Evolutionary conservation across 2,113 vertebrate species (phyloP).

Genomic region (Hydropotes inermis): DNA sequence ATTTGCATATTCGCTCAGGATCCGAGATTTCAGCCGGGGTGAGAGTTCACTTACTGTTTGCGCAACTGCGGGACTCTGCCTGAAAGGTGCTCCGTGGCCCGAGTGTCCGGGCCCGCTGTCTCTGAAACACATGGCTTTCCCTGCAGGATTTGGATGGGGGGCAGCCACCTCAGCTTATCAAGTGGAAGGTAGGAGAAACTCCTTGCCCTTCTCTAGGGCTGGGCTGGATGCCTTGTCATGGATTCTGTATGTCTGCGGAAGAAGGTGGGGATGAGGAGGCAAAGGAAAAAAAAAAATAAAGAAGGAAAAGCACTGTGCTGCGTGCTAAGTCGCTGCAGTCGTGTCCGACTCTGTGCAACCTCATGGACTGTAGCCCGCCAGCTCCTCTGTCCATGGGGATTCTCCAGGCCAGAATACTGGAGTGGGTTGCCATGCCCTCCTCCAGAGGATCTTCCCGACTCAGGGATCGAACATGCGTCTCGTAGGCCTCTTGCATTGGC

Average conservation of each 20-base stretch:
- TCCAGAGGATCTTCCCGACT: background rate
- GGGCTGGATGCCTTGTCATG: background rate
- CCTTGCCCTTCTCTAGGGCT: background rate
- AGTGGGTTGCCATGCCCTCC: background rate
- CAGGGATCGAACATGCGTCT: background rate
- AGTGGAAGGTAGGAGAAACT: slow-evolving; percentile 85
- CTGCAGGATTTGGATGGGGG: slow-evolving; percentile 87
- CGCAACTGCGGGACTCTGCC: background rate
- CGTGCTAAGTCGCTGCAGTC: background rate
- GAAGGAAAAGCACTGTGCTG: background rate
- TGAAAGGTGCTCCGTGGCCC: background rate
- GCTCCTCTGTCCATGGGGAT: background rate
- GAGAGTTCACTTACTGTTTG: background rate
- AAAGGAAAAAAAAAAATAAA: background rate
- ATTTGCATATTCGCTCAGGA: background rate
- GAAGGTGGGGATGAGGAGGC: background rate
- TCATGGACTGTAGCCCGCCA: background rate
- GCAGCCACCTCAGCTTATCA: slow-evolving; percentile 87
- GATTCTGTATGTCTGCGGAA: background rate
- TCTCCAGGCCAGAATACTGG: background rate
- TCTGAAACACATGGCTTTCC: slow-evolving; percentile 82
- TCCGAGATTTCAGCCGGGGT: background rate
- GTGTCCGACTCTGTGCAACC: background rate
- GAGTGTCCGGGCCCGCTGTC: rapidly evolving
- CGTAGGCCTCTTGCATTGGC: background rate